Evolutionary conservation across 1,140 invertebrate genomes (phyloP), one percentile per base, ranked within the genome.

Genomic region (Lysiphlebus fabarum): DNA sequence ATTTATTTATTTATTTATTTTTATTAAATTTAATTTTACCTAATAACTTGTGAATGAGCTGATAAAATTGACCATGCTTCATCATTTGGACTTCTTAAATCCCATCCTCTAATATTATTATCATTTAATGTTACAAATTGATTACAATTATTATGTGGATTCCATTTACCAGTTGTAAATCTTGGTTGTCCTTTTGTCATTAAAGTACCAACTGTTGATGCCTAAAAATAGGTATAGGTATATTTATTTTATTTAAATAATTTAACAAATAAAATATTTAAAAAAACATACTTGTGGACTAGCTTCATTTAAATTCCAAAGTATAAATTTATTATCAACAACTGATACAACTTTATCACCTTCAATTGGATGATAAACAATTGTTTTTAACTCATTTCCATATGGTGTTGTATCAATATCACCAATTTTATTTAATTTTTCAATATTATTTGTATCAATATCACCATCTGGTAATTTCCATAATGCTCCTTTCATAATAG

Each of bases 121-220:
- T 96, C 93, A 78, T 92, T 87, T 10, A 93, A 81, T 1, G 90
- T 87, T 12, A 88, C 87, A 73, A 97, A 89, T 71, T 94, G 89
- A 67, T 87, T 87, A 48, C 89, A 89, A 66, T 90, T 90, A 72
- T 95, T 91, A 71, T 96, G 94, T 33, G 94, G 93, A 78, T 94
- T 95, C 95, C 95, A 98, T 75, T 93, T 90, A 1, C 92, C 93
- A 62, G 84, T 87, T 6, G 86, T 90, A 63, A 94, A 87, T 69
- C 88, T 88, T 42, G 86, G 86, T 63, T 87, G 86, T 62, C 85
- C 84, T 79, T 92, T 91, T 61, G 81, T 84, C 62, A 84, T 83
- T 54, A 86, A 79, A 53, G 64, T 80, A 49, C 73, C 76, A 10
- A 68, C 74, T 17, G 70, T 76, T 8, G 76, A 66, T 41, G 76